Conservation (phyloP, 2,113 vertebrate species). For the Hemibates koningsi region DNA sequence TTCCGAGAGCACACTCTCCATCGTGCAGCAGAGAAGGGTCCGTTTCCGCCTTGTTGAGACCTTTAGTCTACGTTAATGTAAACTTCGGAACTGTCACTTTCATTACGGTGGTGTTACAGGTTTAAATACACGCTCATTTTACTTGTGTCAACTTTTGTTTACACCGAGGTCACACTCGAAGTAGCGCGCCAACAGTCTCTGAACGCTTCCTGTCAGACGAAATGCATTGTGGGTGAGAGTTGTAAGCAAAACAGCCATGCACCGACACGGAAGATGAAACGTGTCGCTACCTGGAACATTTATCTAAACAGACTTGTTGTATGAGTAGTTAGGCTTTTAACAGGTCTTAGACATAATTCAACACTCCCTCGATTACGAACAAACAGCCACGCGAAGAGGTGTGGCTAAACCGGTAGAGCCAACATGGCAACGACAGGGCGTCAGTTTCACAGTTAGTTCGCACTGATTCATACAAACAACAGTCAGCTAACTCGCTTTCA, state of each 20-base stretch:
- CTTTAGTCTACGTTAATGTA: neutral
- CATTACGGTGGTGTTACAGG: neutral
- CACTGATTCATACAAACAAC: conserved; percentile 45
- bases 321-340: neutral
- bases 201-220: conserved; percentile 17
- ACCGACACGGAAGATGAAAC: neutral
- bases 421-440: conserved; percentile 35
- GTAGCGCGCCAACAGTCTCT: conserved; percentile 26
- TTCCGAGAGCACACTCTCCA: conserved; percentile 1
- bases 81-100: neutral
- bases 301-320: neutral
- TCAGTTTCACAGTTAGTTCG: conserved; percentile 36
- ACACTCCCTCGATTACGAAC: neutral
- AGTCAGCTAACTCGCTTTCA: conserved; percentile 9
- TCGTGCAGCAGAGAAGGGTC: neutral
- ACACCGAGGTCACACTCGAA: neutral
- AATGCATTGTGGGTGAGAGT: conserved; percentile 53
- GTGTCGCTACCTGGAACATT: no score
- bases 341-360: neutral
- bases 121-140: neutral
- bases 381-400: conserved; percentile 10
- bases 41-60: neutral
- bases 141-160: neutral
- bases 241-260: neutral
- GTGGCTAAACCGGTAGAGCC: conserved; percentile 33